Base-by-base conservation (phyloP, 2,113 vertebrate species). In the Ammodytes dubius region DNA sequence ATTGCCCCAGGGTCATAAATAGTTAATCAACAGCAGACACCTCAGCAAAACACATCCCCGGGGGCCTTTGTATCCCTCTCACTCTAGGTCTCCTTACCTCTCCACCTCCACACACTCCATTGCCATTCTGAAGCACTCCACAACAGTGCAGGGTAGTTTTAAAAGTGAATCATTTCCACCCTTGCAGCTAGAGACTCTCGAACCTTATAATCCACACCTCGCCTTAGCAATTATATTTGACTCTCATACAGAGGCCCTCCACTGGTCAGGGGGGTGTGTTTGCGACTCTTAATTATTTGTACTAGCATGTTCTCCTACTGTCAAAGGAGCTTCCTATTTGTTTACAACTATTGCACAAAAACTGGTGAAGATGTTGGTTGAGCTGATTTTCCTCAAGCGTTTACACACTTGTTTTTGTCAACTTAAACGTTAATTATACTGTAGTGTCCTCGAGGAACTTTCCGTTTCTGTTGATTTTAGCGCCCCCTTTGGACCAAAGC, bases 1-100 rank as follows among this genome's bases (percentile, higher is more conserved):
- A 85, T 77, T 91, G 78, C 63, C 90, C 84, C 57, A 14, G 85
- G 91, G 87, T 91, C 86, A 93, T 92, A 84, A 91, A 92, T 92
- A 92, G 84, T 93, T 92, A 79, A 93, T 93, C 88, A 89, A 83
- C 86, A 84, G 85, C 69, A 81, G 89, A 91, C 88, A 86, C 82
- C 84, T 90, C 92, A 85, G 81, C 73, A 67, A 72, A 92, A 90
- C 79, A 82, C 39, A 67, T 88, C 86, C 81, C 87, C 9, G 0
- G 66, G 80, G 86, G 79, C 83, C 47, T 54, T 70, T 70, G 27
- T 1, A 27, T 54, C 53, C 40, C 72, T 64, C 65, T 17, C 73
- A 5, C 80, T 68, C 50, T 49, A 74, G 42, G 8, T 19, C 79
- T 46, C 71, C 50, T 12, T 47, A 3, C 35, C 6, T 46, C 45